Percentiles rank a stretch among this genome's conserved stretches.
These are phyloP conservation scores for Chelonus insularis DNA, from an alignment of 1,140 invertebrate species.

Conservation along the genomic window DNA sequence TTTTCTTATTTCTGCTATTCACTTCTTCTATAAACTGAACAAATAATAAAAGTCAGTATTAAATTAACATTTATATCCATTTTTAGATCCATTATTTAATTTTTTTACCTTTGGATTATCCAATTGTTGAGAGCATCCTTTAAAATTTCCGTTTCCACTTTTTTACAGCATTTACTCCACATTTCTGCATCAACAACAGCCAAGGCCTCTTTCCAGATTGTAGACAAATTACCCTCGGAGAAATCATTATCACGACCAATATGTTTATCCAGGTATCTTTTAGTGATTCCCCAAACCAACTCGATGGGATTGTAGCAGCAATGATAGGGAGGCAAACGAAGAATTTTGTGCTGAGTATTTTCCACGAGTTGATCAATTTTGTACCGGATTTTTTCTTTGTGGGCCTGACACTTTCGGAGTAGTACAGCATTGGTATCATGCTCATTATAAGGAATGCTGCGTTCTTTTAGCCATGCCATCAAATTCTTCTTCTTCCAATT, in stretches of 20 bases:
- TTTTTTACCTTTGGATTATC: background rate
- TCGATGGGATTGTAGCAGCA: constrained; percentile 41
- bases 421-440: background rate
- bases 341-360: constrained; percentile 23
- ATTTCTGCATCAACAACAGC: background rate
- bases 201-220: background rate
- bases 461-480: no score
- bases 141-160: background rate
- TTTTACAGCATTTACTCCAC: background rate
- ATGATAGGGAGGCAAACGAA: constrained; percentile 39
- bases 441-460: no score
- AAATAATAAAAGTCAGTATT: no score
- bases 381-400: background rate
- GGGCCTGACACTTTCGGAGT: background rate
- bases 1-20: no score
- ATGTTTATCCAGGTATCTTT: background rate
- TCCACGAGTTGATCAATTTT: background rate
- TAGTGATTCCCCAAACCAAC: constrained; percentile 27
- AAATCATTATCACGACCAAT: background rate
- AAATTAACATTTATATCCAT: no score
- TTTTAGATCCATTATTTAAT: no score
- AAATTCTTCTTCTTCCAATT: no score
- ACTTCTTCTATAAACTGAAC: no score
- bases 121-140: background rate
- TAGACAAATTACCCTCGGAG: background rate